Evolutionary conservation across 1,140 invertebrate species (phyloP), one percentile per base, ranked within the genome.

Genomic region (Trichoplusia ni): DNA sequence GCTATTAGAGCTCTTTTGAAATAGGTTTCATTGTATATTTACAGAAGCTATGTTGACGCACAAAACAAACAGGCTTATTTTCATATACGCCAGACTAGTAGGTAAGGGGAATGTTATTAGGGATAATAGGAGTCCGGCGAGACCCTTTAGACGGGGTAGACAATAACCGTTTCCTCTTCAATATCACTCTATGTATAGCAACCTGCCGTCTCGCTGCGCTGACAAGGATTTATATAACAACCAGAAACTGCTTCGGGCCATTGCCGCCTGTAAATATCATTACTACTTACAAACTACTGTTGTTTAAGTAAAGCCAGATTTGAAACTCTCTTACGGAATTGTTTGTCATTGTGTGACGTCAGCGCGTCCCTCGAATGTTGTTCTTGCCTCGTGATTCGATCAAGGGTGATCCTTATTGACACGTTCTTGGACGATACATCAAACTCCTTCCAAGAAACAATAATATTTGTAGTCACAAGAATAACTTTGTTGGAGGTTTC

Each of bases 111-210:
- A 64, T 64, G 61, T 72, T 72, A 72, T 72, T 65, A 65, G 62
- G 65, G 65, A 72, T 72, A 65, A 72, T 72, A 72, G 54, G 65
- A 61, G 69, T 65, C 69, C 49, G 59, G 58, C 38, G 54, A 51
- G 68, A 66, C 67, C 61, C 69, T 68, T 64, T 63, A 37, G 65
- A 59, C 56, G 27, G 69, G 56, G 40, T 65, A 67, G 60, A 65
- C 58, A 64, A 72, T 72, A 68, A 67, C 62, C 56, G 69, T 72
- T 70, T 70, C 37, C 68, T 56, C 58, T 58, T 72, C 62, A 65
- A 68, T 72, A 72, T 68, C 53, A 51, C 64, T 64, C 54, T 53
- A 51, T 66, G 25, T 51, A 54, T 54, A 54, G 51, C 42, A 29
- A 46, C 49, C 51, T 56, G 38, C 38, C 19, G 38, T 21, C 14